Evolutionary conservation across 2,888 invertebrate genomes (phyloP).

Genomic region (Hypsopygia costalis): DNA sequence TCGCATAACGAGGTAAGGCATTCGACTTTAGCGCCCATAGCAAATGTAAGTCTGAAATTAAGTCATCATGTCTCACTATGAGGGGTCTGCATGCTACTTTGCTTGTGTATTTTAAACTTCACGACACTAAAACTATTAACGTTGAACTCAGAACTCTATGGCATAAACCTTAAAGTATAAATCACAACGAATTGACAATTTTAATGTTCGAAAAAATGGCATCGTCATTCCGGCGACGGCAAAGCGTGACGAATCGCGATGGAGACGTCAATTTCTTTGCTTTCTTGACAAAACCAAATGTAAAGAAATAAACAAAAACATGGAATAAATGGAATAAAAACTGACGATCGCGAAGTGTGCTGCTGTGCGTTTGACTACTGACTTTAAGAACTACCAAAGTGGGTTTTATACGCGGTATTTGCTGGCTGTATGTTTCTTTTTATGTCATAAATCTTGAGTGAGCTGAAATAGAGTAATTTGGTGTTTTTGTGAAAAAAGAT

Average conservation of each 20-base stretch:
- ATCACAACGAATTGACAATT: conserved; percentile 13
- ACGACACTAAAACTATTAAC: conserved; percentile 14
- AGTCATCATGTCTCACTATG: conserved; percentile 64
- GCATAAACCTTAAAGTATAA: conserved; percentile 6
- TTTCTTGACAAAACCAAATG: conserved; percentile 69
- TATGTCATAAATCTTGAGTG: neutral
- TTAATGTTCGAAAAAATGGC: conserved; percentile 63
- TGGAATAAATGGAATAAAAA: conserved; percentile 28
- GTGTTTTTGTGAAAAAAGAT: conserved; percentile 2
- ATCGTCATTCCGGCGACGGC: conserved; percentile 62
- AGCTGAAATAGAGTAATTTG: conserved; percentile 5
- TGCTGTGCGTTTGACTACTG: conserved; percentile 25
- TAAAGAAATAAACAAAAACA: conserved; percentile 41
- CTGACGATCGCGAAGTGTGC: conserved; percentile 30
- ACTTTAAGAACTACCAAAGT: no score
- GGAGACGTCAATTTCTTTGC: conserved; percentile 69
- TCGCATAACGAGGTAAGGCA: conserved; percentile 2
- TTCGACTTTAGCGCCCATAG: conserved; percentile 6
- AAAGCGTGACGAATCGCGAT: conserved; percentile 68
- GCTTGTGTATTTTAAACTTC: conserved; percentile 40
- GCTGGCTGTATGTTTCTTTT: no score
- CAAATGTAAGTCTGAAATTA: conserved; percentile 43
- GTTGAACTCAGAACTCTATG: conserved; percentile 20
- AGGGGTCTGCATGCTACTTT: conserved; percentile 52
- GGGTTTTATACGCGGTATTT: conserved; percentile 3